phyloP scores from a whole-genome alignment of 2,113 vertebrate genomes.

The Melanostigma gelatinosum region DNA sequence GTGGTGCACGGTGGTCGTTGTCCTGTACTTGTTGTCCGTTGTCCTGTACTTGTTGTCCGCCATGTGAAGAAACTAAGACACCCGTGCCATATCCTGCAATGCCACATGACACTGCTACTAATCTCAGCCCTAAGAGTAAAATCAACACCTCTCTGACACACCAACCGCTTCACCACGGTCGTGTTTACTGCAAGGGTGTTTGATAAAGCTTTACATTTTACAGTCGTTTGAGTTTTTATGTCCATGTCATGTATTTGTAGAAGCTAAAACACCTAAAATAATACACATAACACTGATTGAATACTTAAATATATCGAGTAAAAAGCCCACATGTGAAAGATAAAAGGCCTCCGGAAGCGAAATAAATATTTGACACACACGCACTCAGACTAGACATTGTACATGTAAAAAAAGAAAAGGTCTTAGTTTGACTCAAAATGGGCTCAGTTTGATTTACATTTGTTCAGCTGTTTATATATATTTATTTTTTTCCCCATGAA shows the following conservation, averaged over 20 bases:
- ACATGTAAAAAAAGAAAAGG: constrained; percentile 1
- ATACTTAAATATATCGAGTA: not conserved
- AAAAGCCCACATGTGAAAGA: constrained; percentile 14
- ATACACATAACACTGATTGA: constrained; percentile 17
- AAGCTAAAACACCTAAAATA: constrained; percentile 9
- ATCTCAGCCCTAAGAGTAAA: not conserved
- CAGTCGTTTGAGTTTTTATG: not conserved
- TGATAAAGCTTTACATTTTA: not conserved
- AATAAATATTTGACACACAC: constrained; percentile 46
- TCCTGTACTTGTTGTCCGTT: not conserved
- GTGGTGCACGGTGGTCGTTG: not conserved
- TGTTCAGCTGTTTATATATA: constrained; percentile 10
- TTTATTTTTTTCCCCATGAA: not conserved
- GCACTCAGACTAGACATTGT: constrained; percentile 12
- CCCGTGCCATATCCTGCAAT: not conserved
- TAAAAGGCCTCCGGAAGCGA: not conserved
- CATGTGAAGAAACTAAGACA: constrained; percentile 13
- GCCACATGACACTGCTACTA: not conserved
- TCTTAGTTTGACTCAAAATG: constrained; percentile 5
- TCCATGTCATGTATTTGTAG: not conserved
- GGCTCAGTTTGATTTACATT: constrained; percentile 8
- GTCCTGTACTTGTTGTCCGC: not conserved
- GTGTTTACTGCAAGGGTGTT: not conserved
- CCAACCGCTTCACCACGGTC: not conserved
- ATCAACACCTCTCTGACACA: not conserved